Percentiles rank a stretch among this genome's conserved stretches.
Conservation (phyloP, 2,113 vertebrate genomes). For the Peromyscus leucopus region DNA sequence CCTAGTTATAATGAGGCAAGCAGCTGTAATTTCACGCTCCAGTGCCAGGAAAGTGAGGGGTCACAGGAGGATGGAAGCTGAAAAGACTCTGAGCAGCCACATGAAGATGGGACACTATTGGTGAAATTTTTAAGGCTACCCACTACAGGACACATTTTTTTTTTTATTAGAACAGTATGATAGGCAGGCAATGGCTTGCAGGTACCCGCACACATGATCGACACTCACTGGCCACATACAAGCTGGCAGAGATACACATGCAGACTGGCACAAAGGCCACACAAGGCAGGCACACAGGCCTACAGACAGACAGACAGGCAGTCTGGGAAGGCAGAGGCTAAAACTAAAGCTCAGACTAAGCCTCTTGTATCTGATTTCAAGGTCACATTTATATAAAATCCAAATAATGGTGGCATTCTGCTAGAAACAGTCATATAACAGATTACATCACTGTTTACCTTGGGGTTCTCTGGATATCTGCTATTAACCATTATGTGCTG, state of each 20-base stretch:
- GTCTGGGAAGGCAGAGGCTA: neutral
- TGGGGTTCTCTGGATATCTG: neutral
- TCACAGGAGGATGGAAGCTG: neutral
- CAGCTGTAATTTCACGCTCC: neutral
- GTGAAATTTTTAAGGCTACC: too few species aligned
- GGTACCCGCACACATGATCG: neutral
- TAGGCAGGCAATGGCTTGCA: neutral
- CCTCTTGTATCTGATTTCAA: neutral
- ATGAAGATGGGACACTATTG: neutral
- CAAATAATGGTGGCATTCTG: neutral
- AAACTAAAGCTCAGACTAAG: neutral
- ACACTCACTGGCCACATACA: neutral
- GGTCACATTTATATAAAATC: neutral
- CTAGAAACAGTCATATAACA: neutral
- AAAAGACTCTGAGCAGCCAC: neutral
- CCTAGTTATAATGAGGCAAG: neutral
- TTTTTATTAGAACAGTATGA: neutral
- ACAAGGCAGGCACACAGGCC: neutral
- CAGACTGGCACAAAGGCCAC: neutral
- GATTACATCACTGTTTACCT: neutral
- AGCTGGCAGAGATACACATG: neutral
- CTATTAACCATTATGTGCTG: neutral
- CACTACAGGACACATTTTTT: too few species aligned
- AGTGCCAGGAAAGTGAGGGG: neutral
- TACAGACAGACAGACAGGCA: neutral